Conservation (phyloP, 2,888 invertebrate species). For the Dendrolimus pini region DNA sequence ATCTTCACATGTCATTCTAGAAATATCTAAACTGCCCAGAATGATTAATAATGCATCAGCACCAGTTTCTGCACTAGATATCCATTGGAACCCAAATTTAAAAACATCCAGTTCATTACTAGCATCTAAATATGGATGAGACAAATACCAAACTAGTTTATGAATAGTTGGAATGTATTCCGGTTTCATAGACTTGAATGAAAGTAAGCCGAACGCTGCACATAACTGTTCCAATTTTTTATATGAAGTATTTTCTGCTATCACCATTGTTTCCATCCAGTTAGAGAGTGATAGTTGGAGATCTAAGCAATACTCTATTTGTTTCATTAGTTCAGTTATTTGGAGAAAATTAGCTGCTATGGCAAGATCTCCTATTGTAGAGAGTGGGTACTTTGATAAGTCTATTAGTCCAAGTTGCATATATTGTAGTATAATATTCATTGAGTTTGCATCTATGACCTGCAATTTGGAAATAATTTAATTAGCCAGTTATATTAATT, state of each 20-base stretch:
- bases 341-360: conserved; percentile 56
- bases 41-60: conserved; percentile 48
- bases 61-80: conserved; percentile 31
- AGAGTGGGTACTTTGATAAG: conserved; percentile 38
- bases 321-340: conserved; percentile 53
- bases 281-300: conserved; percentile 34
- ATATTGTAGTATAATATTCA: conserved; percentile 49
- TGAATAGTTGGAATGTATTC: conserved; percentile 39
- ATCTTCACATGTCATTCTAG: conserved; percentile 29
- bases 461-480: conserved; percentile 21
- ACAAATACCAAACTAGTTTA: conserved; percentile 58
- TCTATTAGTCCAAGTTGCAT: conserved; percentile 54
- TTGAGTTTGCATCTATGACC: conserved; percentile 54
- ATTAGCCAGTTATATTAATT: not conserved
- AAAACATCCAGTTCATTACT: conserved; percentile 49
- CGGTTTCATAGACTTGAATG: conserved; percentile 47
- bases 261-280: conserved; percentile 48
- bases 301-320: conserved; percentile 51
- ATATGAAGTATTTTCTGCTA: conserved; percentile 48
- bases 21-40: conserved; percentile 50
- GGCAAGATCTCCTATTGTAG: conserved; percentile 40
- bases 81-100: conserved; percentile 57
- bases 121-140: conserved; percentile 50
- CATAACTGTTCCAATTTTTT: conserved; percentile 36
- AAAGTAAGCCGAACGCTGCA: conserved; percentile 43